phyloP scores from a whole-genome alignment of 2,888 invertebrate species.

The Drosophila limbata region DNA sequence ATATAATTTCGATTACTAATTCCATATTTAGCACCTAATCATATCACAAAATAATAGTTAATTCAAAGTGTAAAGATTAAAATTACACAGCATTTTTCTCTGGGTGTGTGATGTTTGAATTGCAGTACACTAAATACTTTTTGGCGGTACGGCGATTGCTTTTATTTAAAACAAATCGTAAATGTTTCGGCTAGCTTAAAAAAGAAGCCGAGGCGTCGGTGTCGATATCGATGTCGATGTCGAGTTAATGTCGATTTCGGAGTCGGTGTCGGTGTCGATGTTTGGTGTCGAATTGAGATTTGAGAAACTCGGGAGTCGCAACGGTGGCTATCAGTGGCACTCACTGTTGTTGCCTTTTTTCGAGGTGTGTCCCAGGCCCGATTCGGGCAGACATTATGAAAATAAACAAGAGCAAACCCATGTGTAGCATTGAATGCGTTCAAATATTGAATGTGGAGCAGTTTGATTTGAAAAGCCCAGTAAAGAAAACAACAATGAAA shows the following conservation, averaged over 20 bases:
- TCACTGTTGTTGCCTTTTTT: conserved; percentile 42
- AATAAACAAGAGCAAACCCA: conserved; percentile 58
- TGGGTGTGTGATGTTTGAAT: too few species aligned
- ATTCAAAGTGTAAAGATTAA: too few species aligned
- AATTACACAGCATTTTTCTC: too few species aligned
- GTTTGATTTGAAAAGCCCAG: conserved; percentile 72
- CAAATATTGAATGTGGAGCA: conserved; percentile 79
- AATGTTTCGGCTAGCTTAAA: conserved; percentile 50
- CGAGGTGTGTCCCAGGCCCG: conserved; percentile 68
- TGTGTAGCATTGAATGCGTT: conserved; percentile 64
- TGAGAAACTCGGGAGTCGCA: conserved; percentile 38
- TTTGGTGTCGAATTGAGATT: conserved; percentile 30
- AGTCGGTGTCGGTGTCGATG: conserved; percentile 12
- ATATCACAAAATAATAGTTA: too few species aligned
- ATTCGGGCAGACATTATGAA: conserved; percentile 61
- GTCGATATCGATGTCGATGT: conserved; percentile 13
- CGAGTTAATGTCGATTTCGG: conserved; percentile 3
- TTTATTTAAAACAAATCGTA: conserved; percentile 76
- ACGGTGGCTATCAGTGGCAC: conserved; percentile 77
- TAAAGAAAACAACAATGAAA: conserved; percentile 77
- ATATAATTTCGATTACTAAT: too few species aligned
- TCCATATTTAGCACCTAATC: too few species aligned
- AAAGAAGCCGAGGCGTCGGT: conserved; percentile 57
- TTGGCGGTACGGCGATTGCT: conserved; percentile 58
- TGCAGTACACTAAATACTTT: neutral